A percentile compares a stretch with the other conserved stretches of the same genome.
Conservation (phyloP, 2,113 vertebrate genomes). For the Sula dactylatra region DNA sequence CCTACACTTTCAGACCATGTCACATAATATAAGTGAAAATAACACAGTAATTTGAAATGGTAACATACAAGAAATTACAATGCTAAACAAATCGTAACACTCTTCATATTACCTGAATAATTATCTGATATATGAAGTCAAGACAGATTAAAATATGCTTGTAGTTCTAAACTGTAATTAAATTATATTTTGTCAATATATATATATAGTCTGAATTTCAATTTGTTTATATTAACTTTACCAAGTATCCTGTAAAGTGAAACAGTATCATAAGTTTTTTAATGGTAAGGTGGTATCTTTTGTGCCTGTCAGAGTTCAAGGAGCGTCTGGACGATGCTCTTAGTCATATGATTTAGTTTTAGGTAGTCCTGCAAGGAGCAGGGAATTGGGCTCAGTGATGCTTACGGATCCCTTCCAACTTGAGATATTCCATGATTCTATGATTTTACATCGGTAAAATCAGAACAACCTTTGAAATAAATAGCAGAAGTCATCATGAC, state of each 20-base stretch:
- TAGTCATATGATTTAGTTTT: background rate
- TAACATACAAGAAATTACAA: background rate
- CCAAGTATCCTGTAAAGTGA: background rate
- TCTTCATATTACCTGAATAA: background rate
- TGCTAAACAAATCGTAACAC: background rate
- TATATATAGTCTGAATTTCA: background rate
- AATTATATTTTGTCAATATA: background rate
- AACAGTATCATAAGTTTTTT: background rate
- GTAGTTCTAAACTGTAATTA: background rate
- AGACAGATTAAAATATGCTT: background rate
- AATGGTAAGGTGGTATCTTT: background rate
- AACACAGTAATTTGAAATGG: background rate
- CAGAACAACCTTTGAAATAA: background rate
- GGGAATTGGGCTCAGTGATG: background rate
- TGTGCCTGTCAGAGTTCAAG: background rate
- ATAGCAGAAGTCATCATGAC: background rate
- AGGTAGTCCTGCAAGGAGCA: background rate
- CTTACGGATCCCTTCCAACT: background rate
- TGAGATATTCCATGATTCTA: background rate
- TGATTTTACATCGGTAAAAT: background rate
- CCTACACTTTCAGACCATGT: background rate
- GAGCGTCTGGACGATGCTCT: background rate
- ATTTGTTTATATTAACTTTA: background rate
- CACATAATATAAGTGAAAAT: background rate
- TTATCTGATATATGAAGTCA: background rate